Evolutionary conservation across 2,888 invertebrate species (phyloP).

Genomic region (Microplitis deprimator): DNA sequence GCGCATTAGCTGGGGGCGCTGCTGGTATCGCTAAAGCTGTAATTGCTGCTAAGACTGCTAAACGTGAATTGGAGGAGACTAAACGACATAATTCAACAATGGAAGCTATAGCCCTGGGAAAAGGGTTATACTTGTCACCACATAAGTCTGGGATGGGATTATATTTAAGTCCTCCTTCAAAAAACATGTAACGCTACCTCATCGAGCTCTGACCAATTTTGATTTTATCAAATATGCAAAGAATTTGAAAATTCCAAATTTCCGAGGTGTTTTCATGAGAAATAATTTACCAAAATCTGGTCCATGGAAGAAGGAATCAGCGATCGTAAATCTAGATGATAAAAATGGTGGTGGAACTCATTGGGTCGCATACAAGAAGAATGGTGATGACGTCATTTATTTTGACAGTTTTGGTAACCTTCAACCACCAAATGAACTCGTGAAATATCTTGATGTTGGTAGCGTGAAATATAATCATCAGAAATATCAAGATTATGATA

Average conservation of each 20-base stretch:
- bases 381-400: constrained; percentile 34
- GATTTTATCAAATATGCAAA: constrained; percentile 49
- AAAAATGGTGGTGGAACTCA: constrained; percentile 48
- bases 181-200: constrained; percentile 45
- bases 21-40: too few species aligned
- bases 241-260: constrained; percentile 45
- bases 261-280: constrained; percentile 38
- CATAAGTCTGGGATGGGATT: constrained; percentile 54
- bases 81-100: not conserved
- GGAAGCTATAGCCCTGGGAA: too few species aligned
- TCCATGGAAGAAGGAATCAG: constrained; percentile 38
- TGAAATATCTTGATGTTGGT: too few species aligned
- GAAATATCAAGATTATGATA: not conserved
- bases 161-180: constrained; percentile 40
- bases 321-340: constrained; percentile 45
- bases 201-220: constrained; percentile 56
- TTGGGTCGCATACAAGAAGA: constrained; percentile 51
- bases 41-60: too few species aligned
- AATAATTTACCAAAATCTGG: constrained; percentile 50
- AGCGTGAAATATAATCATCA: too few species aligned
- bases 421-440: too few species aligned
- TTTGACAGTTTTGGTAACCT: constrained; percentile 47
- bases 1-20: too few species aligned
- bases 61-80: too few species aligned
- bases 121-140: constrained; percentile 31